Evolutionary conservation across 2,888 invertebrate species (phyloP).

Genomic region (Limnephilus rhombicus): DNA sequence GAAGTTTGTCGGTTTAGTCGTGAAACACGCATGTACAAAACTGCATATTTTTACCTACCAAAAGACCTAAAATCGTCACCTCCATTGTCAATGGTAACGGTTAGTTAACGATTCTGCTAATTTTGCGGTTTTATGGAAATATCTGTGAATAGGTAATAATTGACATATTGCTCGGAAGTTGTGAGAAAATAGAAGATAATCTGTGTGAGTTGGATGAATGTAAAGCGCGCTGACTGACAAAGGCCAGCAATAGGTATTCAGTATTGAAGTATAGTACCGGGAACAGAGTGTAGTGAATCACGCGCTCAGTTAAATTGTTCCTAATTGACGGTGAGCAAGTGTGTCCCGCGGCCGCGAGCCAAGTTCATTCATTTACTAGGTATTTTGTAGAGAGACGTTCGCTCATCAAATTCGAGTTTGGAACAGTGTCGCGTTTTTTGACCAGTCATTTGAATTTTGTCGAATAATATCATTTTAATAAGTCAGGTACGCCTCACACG

Average conservation of each 20-base stretch:
- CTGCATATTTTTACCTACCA: too few relatives aligned
- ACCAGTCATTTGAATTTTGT: background rate
- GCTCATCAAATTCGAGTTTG: conserved; percentile 11
- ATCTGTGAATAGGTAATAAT: background rate
- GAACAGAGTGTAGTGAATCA: conserved; percentile 39
- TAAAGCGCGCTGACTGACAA: conserved; percentile 3
- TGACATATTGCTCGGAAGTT: background rate
- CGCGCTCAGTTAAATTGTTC: conserved; percentile 53
- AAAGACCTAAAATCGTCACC: too few relatives aligned
- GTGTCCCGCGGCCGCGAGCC: conserved; percentile 10
- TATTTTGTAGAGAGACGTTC: background rate
- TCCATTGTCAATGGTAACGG: background rate
- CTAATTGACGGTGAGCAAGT: conserved; percentile 53
- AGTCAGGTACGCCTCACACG: too few relatives aligned
- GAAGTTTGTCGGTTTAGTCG: too few relatives aligned
- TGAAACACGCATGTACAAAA: too few relatives aligned
- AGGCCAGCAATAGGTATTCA: background rate
- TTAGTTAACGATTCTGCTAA: background rate
- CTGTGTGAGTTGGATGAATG: background rate
- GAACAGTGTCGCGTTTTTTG: background rate
- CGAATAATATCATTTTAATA: too few relatives aligned
- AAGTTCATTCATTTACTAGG: background rate
- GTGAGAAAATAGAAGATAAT: background rate
- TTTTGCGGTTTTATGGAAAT: background rate
- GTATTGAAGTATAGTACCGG: background rate